Percentiles rank a stretch among this genome's conserved stretches.
Evolutionary conservation across 2,888 invertebrate species (phyloP).

Genomic region (Sphinx pinastri): DNA sequence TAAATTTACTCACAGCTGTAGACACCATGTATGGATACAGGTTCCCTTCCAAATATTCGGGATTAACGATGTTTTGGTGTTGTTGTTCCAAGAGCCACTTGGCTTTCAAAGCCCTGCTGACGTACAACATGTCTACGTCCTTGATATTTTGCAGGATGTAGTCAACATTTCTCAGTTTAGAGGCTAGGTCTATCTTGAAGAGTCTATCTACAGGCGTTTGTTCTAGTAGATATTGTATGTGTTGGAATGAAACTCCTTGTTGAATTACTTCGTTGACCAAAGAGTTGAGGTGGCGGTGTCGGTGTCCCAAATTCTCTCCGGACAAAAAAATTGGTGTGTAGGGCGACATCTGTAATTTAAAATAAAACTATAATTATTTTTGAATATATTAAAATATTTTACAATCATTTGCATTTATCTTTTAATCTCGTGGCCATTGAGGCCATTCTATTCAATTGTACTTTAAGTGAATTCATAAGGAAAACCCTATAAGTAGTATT

Average conservation of each 20-base stretch:
- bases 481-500: no score
- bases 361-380: no score
- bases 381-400: no score
- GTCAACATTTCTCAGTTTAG: conserved; percentile 34
- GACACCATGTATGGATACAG: conserved; percentile 41
- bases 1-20: conserved; percentile 40
- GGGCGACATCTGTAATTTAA: conserved; percentile 24
- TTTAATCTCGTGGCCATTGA: no score
- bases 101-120: conserved; percentile 40
- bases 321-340: conserved; percentile 31
- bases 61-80: conserved; percentile 37
- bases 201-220: conserved; percentile 37
- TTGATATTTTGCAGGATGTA: conserved; percentile 36
- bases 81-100: conserved; percentile 39
- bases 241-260: conserved; percentile 27
- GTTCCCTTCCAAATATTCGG: conserved; percentile 36
- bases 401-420: no score
- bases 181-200: conserved; percentile 42
- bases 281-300: conserved; percentile 43
- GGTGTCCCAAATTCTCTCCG: conserved; percentile 42
- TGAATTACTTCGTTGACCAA: conserved; percentile 34
- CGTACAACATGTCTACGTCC: conserved; percentile 41
- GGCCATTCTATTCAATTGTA: no score
- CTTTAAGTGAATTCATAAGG: no score
- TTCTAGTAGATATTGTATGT: conserved; percentile 30